Evolutionary conservation across 1,140 invertebrate species (phyloP).

Genomic region (Caenorhabditis briggsae): DNA sequence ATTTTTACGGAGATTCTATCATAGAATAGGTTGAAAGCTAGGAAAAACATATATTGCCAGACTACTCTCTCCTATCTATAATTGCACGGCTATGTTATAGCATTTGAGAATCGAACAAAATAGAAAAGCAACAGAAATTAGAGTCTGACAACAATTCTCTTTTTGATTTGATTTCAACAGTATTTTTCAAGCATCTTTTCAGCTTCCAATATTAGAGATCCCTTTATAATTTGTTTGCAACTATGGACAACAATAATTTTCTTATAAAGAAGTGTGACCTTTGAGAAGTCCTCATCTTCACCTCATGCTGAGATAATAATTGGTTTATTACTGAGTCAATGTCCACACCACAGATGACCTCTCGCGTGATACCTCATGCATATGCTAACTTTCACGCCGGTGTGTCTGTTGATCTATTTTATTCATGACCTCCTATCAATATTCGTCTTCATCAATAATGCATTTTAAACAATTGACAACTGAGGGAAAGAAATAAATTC

Average conservation of each 20-base stretch:
- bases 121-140: too few relatives aligned
- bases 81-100: too few relatives aligned
- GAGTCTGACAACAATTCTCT: too few relatives aligned
- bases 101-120: too few relatives aligned
- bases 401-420: conserved; percentile 24
- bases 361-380: conserved; percentile 50
- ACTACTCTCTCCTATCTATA: too few relatives aligned
- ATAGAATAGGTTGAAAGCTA: too few relatives aligned
- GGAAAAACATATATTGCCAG: too few relatives aligned
- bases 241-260: too few relatives aligned
- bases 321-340: conserved; percentile 48
- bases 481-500: not conserved
- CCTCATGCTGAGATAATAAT: conserved; percentile 52
- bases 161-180: too few relatives aligned
- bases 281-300: not conserved
- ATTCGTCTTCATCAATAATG: conserved; percentile 37
- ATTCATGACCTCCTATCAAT: conserved; percentile 51
- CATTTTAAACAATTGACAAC: not conserved
- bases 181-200: too few relatives aligned
- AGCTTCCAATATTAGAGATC: too few relatives aligned
- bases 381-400: conserved; percentile 53
- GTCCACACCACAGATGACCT: conserved; percentile 17
- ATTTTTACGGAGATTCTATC: too few relatives aligned
- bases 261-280: not conserved
- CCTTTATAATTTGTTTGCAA: not conserved